These are phyloP conservation scores for Oxyura jamaicensis DNA, from an alignment of 2,113 vertebrate genomes.

Conservation along the genomic window DNA sequence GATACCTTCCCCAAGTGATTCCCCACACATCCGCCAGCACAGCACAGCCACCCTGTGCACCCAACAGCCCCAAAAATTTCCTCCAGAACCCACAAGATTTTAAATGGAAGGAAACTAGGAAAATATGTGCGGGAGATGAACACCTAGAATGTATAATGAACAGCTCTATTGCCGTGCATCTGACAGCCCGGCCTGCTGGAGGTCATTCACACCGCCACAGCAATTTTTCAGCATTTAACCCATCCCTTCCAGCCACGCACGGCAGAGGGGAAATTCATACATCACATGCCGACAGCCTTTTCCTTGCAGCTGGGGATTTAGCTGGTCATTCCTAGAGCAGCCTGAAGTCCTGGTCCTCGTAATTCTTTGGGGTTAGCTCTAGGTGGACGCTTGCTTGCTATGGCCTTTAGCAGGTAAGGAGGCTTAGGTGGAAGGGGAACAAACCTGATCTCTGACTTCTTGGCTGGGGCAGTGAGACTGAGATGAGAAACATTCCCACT, in stretches of 20 bases:
- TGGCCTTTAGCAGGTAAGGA: neutral
- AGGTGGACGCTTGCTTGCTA: neutral
- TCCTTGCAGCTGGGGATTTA: neutral
- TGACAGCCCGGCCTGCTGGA: neutral
- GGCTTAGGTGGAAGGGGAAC: neutral
- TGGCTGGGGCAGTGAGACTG: neutral
- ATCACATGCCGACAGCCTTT: neutral
- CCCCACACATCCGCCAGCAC: neutral
- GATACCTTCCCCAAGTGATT: neutral
- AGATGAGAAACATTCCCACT: neutral
- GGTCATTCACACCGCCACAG: neutral
- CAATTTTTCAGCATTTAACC: neutral
- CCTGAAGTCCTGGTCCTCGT: neutral
- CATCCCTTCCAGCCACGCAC: neutral
- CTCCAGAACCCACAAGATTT: fast-evolving
- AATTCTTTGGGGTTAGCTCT: neutral
- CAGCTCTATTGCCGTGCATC: neutral
- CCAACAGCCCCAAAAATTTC: neutral
- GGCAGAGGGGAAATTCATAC: neutral
- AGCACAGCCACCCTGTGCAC: neutral
- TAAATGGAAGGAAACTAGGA: neutral
- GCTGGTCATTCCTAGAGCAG: neutral
- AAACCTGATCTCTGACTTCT: neutral
- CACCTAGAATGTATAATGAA: slow-evolving; percentile 20
- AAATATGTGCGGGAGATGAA: neutral